Conservation (phyloP, 2,888 invertebrate genomes). For the Volucella bombylans region DNA sequence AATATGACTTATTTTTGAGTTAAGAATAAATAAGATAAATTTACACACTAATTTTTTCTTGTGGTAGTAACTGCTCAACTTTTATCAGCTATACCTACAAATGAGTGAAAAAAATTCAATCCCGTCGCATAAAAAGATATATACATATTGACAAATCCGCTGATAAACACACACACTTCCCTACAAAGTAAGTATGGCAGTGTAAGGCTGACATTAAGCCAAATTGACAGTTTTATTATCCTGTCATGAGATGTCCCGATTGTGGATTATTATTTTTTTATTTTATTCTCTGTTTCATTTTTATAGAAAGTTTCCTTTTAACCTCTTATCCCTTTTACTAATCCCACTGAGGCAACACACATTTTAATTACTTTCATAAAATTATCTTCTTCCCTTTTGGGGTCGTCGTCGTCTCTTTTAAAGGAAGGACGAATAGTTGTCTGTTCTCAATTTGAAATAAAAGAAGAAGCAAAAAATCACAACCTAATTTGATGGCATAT, state of each 20-base stretch:
- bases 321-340: background rate
- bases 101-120: too few relatives aligned
- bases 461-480: background rate
- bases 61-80: too few relatives aligned
- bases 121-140: background rate
- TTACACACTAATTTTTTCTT: too few relatives aligned
- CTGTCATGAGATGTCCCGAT: constrained; percentile 37
- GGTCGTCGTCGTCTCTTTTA: constrained; percentile 17
- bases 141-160: background rate
- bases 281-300: constrained; percentile 12
- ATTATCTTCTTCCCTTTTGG: constrained; percentile 49
- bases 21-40: too few relatives aligned
- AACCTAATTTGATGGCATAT: constrained; percentile 48
- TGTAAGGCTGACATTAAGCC: constrained; percentile 29
- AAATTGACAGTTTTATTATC: constrained; percentile 60
- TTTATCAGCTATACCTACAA: too few relatives aligned
- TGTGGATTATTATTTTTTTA: constrained; percentile 42
- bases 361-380: constrained; percentile 68
- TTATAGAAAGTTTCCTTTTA: background rate
- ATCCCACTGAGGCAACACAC: constrained; percentile 13
- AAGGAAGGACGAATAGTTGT: constrained; percentile 3
- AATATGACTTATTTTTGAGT: too few relatives aligned
- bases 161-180: background rate
- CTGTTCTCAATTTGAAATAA: constrained; percentile 51
- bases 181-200: too few relatives aligned